Conservation (phyloP, 2,797 vertebrate species). For the Vipera ursinii region DNA sequence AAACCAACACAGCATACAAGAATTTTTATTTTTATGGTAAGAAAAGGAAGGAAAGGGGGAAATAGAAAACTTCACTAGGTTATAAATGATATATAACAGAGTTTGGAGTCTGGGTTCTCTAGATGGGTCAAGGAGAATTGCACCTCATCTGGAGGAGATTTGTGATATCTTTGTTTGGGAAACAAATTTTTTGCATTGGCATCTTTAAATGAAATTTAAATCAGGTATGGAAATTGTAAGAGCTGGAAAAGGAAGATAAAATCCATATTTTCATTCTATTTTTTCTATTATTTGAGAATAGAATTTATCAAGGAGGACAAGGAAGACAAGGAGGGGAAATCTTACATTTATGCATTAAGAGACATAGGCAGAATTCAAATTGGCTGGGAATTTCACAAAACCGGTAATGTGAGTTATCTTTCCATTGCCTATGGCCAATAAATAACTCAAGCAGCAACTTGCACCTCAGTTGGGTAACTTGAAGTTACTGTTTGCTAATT, state of each 20-base stretch:
- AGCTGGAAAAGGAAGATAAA: not conserved
- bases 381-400: not conserved
- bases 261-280: not conserved
- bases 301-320: not conserved
- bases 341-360: not conserved
- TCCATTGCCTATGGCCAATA: not conserved
- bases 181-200: not conserved
- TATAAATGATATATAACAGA: not conserved
- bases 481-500: not conserved
- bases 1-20: not conserved
- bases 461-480: not conserved
- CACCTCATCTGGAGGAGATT: not conserved
- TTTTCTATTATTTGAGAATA: not conserved
- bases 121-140: not conserved
- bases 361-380: not conserved
- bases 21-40: not conserved
- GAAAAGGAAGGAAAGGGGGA: not conserved
- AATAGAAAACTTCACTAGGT: not conserved
- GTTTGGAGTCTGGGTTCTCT: not conserved
- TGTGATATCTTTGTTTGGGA: not conserved
- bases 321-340: not conserved
- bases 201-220: not conserved
- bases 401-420: not conserved
- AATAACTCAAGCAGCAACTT: not conserved
- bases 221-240: not conserved